Evolutionary conservation across 2,888 invertebrate genomes (phyloP), one percentile per base, ranked within the genome.

Genomic region (Gerris lacustris): DNA sequence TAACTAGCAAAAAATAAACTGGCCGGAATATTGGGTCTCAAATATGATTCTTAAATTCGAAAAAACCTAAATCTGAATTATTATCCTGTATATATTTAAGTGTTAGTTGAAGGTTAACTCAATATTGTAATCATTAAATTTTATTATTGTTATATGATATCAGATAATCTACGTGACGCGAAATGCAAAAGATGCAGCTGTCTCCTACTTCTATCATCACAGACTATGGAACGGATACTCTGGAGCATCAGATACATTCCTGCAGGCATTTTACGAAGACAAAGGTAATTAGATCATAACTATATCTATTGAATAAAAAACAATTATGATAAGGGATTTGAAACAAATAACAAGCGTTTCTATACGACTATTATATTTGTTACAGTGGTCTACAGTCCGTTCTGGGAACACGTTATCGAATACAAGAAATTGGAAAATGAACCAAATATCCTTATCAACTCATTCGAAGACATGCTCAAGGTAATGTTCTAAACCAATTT

Each of bases 111-210:
- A 31, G 4, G 31, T 31, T 31, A 31, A 31, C 31, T 31, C 1
- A n/a, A n/a, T n/a, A 31, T 31, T 31, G 31, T 31, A 31, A 31
- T 31, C 31, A 4, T 4, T 31, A 55, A 55, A 55, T 55, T 55
- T 11, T 1, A 55, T 11, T 15, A 55, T 55, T n/a, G n/a, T 55
- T 11, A 1, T 55, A 11, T 55, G 55, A n/a, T 64, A n/a, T 0
- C 74, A 83, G 82, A 79, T 83, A n/a, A 79, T 83, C n/a, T 83
- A 82, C 75, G 79, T 82, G 45, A 79, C 80, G 6, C 77, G 83
- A 72, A 81, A 83, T 73, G 82, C 83, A 0, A 82, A 81, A 74
- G 83, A 84, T 76, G 80, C 80, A 0, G 77, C 78, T 7, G 81
- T 83, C 6, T 83, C 83, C 0, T 82, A 80, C 72, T 83, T 79